Evolutionary conservation across 2,888 invertebrate species (phyloP), one percentile per base, ranked within the genome.

Genomic region (Eupeodes latifasciatus): DNA sequence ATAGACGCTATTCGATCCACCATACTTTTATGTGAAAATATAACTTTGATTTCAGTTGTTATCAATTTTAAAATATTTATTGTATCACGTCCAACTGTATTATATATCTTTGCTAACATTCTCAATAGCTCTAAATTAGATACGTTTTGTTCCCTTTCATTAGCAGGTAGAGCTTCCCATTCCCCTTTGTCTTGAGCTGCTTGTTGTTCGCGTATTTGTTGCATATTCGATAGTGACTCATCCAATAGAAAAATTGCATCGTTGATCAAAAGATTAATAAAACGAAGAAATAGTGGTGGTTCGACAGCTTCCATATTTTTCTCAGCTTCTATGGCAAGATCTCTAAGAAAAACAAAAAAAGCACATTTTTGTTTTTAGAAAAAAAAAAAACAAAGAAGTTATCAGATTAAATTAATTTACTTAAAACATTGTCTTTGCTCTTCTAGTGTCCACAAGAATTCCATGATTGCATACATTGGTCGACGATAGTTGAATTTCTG

Each of bases 401-500:
- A 7, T 16, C 49, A 75, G 44, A 5, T 14, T 59, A 36, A 27
- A 12, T 2, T 5, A 12, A 53, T 44, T 94, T 92, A 96, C 96
- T 96, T 96, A 91, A 98, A 97, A 90, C 96, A 96, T 59, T 96
- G 94, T 88, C 95, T 95, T 91, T 98, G 98, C 90, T 97, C 96
- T 16, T 96, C 95, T 86, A 97, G 95, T 76, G 96, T 95, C 98
- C 98, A 99, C 64, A 99, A 94, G 93, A 97, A 98, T 92, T 98
- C 97, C 96, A 99, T 97, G 1, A 98, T 96, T 53, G 96, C 95
- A 92, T 99, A 99, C 98, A 99, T 99, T 2, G 99, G 99, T 57
- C 98, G 95, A 34, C 99, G 95, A 93, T 99, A 99, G 93, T 98
- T 98, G 93, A 99, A 99, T 94, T 99, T 99, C 93, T 99, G 98